Evolutionary conservation across 2,797 vertebrate species (phyloP), one percentile per base, ranked within the genome.

Genomic region (Enteromius viviparus): DNA sequence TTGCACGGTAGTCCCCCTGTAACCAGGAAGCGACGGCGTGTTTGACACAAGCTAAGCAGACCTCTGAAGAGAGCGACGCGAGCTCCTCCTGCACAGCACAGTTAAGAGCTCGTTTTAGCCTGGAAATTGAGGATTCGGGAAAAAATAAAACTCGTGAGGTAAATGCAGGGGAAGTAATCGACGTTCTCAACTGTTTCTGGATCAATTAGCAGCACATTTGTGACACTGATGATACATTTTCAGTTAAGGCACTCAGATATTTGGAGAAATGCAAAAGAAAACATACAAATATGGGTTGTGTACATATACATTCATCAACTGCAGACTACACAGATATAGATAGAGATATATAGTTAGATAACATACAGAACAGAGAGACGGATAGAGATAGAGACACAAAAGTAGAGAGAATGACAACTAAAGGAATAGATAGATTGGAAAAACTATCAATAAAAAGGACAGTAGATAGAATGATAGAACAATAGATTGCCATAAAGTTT

Each of bases 21-120:
- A 40, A 53, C 8, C 47, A 83, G 81, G 81, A 83, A 83, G 55
- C 23, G 34, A 55, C 34, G 0, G 51, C n/a, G 32, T n/a, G 15
- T 17, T 23, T 8, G 32, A 47, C 79, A 80, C 32, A 62, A 14
- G 7, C 1, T 15, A 17, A 65, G 60, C 17, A 65, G 71, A 81
- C 62, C 72, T 55, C 53, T 29, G 4, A 26, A 19, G 47, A 15
- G 1, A 6, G n/a, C 1, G 1, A 26, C 3, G 29, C 0, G 15
- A 76, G 15, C n/a, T 40, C 53, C 21, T 53, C 19, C 7, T 76
- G 74, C 34, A 55, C 66, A 8, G 5, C 29, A 6, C 1, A 29
- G 12, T 3, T 9, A 3, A 11, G 29, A 12, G 21, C 9, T 4
- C 8, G 4, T 0, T 26, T 26, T 7, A 10, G 2, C n/a, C n/a